These are phyloP conservation scores for Synanthedon vespiformis DNA, from an alignment of 2,888 invertebrate genomes.

Conservation along the genomic window DNA sequence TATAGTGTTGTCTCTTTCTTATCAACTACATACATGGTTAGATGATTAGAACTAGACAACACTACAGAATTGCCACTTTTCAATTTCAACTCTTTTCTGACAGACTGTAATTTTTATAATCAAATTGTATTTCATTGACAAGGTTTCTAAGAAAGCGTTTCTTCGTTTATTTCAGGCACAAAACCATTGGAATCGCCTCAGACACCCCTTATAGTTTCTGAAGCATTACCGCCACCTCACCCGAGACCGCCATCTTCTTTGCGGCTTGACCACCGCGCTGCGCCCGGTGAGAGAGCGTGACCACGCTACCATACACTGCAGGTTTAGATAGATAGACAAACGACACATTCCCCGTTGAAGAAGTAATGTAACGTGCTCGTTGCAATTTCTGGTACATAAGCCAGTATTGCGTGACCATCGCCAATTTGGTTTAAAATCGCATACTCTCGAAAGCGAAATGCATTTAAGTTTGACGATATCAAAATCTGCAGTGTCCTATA, in stretches of 20 bases:
- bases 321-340: slow-evolving; percentile 35
- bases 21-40: too few species aligned
- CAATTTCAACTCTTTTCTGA: too few species aligned
- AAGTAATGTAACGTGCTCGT: slow-evolving; percentile 7
- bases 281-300: slow-evolving; percentile 70
- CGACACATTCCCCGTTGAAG: slow-evolving; percentile 39
- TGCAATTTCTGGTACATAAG: not conserved
- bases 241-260: slow-evolving; percentile 63
- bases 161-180: slow-evolving; percentile 52
- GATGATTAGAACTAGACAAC: too few species aligned
- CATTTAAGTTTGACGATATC: slow-evolving; percentile 19
- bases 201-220: slow-evolving; percentile 77
- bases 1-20: too few species aligned
- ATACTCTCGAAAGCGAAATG: slow-evolving; percentile 1
- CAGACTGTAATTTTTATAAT: too few species aligned
- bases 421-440: too few species aligned
- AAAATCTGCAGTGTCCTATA: slow-evolving; percentile 56
- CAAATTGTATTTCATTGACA: not conserved
- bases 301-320: slow-evolving; percentile 48
- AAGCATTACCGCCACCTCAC: slow-evolving; percentile 55
- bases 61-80: too few species aligned
- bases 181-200: slow-evolving; percentile 88
- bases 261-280: slow-evolving; percentile 68
- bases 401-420: too few species aligned
- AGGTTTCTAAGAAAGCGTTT: not conserved